phyloP scores from a whole-genome alignment of 2,113 vertebrate genomes.

The Myodes glareolus region DNA sequence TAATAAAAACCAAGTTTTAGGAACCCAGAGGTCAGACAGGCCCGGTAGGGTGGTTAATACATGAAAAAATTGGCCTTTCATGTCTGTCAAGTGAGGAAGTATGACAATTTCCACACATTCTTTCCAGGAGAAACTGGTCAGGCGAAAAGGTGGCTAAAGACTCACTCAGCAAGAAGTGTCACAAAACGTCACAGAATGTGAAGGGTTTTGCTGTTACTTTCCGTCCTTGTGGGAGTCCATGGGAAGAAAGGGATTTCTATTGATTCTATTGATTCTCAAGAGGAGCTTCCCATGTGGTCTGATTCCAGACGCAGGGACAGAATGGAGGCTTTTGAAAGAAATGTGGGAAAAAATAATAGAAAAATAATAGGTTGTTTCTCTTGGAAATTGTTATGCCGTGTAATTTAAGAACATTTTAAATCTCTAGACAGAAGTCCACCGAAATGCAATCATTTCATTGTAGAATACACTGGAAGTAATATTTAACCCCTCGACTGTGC shows the following conservation, averaged over 20 bases:
- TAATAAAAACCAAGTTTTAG: conserved; percentile 20
- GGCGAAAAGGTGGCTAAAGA: neutral
- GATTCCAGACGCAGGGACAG: conserved; percentile 15
- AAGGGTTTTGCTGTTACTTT: conserved; percentile 44
- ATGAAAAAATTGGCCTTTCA: neutral
- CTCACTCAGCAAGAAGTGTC: neutral
- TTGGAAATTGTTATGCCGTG: conserved; percentile 39
- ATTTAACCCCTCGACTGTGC: conserved; percentile 63
- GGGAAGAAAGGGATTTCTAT: conserved; percentile 47
- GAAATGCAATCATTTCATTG: conserved; percentile 63
- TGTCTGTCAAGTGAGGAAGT: neutral
- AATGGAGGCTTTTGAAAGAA: conserved; percentile 55
- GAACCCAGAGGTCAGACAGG: neutral
- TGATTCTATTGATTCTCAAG: conserved; percentile 53
- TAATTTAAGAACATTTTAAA: conserved; percentile 66
- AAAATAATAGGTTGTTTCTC: conserved; percentile 12
- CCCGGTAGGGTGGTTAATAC: neutral
- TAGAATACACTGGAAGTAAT: conserved; percentile 58
- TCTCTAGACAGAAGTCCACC: conserved; percentile 47
- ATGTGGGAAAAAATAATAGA: conserved; percentile 57
- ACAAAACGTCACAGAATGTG: neutral
- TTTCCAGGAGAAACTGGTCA: conserved; percentile 7
- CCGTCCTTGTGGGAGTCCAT: conserved; percentile 7
- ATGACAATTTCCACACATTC: neutral
- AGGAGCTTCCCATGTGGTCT: conserved; percentile 45